Base-by-base conservation (phyloP, 2,797 vertebrate genomes). In the Acrossocheilus wenchowensis region DNA sequence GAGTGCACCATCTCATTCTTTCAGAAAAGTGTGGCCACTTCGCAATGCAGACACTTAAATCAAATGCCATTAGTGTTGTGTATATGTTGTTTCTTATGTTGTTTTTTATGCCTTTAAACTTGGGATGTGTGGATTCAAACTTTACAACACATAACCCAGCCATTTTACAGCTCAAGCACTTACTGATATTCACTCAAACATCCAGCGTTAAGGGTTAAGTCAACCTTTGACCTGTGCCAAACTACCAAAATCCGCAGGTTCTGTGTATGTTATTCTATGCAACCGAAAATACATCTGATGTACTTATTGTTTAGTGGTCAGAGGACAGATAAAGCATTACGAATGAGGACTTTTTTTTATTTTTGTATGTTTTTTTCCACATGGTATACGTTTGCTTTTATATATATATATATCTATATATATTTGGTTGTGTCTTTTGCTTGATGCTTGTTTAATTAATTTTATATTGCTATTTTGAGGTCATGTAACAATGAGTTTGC, bases 221-320 rank as follows among this genome's bases (percentile, higher is more conserved):
- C 39, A 86, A 74, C 90, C 91, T 93, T 91, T 94, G 91, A 93
- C 92, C 90, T 92, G 94, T 95, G 94, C 95, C 95, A 94, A 95
- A 93, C 87, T 88, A 91, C 93, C 93, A 94, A 94, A 94, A 94
- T 94, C 91, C 91, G 92, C 94, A 93, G 91, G 90, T 93, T 94
- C 91, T 93, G 91, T 93, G 91, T 93, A 92, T 96, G 93, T 95
- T 92, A 95, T 95, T 97, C 98, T 98, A 99, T 99, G 97, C 97
- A 98, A 98, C 95, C 94, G 93, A 94, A 78, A 86, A 89, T 89
- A 87, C 91, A 91, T 92, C 90, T 92, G 88, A 87, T 92, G 87
- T 92, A 75, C 85, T 88, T 89, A 83, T 91, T 87, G 81, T 88
- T 84, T 81, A 78, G 75, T 87, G 48, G 85, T 81, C 73, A 60